A percentile compares a stretch with the other conserved stretches of the same genome.
These are phyloP conservation scores for Ivindomyrus marchei DNA, from an alignment of 2,113 vertebrate species.

Conservation along the genomic window DNA sequence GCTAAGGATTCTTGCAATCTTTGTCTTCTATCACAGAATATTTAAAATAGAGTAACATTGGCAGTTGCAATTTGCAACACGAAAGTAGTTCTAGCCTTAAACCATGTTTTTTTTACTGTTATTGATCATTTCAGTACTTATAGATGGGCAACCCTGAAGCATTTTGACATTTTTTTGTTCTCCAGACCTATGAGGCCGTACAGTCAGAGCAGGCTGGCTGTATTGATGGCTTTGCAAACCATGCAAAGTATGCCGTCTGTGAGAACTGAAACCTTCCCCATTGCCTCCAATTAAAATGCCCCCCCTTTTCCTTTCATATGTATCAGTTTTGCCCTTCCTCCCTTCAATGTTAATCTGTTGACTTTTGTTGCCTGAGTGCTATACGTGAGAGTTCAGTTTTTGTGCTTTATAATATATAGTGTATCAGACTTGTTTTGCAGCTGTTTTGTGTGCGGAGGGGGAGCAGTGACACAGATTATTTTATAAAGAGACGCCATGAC, in stretches of 20 bases:
- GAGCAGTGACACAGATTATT: not conserved
- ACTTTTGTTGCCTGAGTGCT: not conserved
- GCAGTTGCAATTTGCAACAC: not conserved
- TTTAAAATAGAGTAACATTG: not conserved
- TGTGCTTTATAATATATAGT: not conserved
- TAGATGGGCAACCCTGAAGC: not conserved
- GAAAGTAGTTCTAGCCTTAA: not conserved
- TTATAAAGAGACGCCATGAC: not conserved
- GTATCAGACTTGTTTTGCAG: not conserved
- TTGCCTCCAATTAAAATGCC: constrained; percentile 13
- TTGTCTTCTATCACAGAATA: not conserved
- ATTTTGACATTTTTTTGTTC: not conserved
- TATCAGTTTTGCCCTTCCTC: not conserved
- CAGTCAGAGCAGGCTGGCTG: not conserved
- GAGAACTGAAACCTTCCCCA: not conserved
- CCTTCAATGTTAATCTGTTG: not conserved
- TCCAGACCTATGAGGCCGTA: not conserved
- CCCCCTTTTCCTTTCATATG: not conserved
- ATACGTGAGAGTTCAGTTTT: not conserved
- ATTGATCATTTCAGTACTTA: not conserved
- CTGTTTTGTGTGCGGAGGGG: not conserved
- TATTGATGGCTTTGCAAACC: not conserved
- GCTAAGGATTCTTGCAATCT: constrained; percentile 7
- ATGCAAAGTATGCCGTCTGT: not conserved
- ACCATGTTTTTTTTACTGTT: not conserved